Evolutionary conservation across 2,113 vertebrate genomes (phyloP).

Genomic region (Hymenochirus boettgeri): DNA sequence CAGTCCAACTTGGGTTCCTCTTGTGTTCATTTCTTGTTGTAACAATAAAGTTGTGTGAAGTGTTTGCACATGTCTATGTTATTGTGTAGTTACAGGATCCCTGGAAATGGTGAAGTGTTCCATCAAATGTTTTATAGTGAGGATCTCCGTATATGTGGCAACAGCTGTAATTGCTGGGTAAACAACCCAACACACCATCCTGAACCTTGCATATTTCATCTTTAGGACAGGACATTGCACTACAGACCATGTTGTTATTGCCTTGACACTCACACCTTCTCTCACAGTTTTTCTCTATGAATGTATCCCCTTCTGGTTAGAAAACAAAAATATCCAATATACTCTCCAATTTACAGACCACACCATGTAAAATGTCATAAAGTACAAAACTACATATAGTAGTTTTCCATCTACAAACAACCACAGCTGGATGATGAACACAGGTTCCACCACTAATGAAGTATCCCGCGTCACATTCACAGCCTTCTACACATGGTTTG

Average conservation of each 20-base stretch:
- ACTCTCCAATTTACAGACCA: too few species aligned
- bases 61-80: slow-evolving; percentile 63
- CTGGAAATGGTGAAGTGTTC: slow-evolving; percentile 60
- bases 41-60: slow-evolving; percentile 58
- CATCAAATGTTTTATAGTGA: slow-evolving; percentile 68
- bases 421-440: slow-evolving; percentile 61
- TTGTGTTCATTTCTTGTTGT: slow-evolving; percentile 58
- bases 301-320: slow-evolving; percentile 60
- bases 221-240: slow-evolving; percentile 49
- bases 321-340: background rate
- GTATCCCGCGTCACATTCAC: slow-evolving; percentile 62
- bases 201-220: slow-evolving; percentile 65
- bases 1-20: slow-evolving; percentile 57
- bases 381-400: slow-evolving; percentile 47
- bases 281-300: slow-evolving; percentile 59
- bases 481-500: slow-evolving; percentile 59
- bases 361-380: too few species aligned
- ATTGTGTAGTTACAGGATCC: slow-evolving; percentile 68
- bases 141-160: slow-evolving; percentile 69
- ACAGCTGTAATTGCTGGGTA: slow-evolving; percentile 52
- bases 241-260: slow-evolving; percentile 54
- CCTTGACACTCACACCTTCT: slow-evolving; percentile 63
- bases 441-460: slow-evolving; percentile 61
- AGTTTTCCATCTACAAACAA: slow-evolving; percentile 60
- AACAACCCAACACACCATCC: slow-evolving; percentile 58